Evolutionary conservation across 2,797 vertebrate genomes (phyloP), one percentile per base, ranked within the genome.

Genomic region (Parambassis ranga): DNA sequence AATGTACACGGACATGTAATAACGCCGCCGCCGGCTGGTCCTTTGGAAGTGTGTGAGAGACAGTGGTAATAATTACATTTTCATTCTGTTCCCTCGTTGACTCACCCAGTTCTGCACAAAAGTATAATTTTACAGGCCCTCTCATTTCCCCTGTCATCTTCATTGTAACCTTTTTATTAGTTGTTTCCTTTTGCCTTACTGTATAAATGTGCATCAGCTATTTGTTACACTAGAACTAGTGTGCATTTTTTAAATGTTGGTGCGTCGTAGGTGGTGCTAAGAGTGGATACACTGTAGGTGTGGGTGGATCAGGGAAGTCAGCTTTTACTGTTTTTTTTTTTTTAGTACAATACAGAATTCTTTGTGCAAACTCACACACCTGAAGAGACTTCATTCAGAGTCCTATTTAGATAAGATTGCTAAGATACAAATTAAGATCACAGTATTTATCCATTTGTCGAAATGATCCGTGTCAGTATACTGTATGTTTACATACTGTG

Each of bases 11-110:
- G 1, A 24, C 5, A 10, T 14, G 20, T 41, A 26, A 28, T 4
- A 0, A n/a, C 13, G 27, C 27, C 30, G 27, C 33, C 1, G 18
- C 48, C 33, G 35, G 49, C 10, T 13, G 14, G 26, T 76, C 67
- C 31, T 61, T n/a, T 32, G 58, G 68, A 75, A 63, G 7, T 18
- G 14, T 49, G 47, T 66, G 52, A 73, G 50, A 64, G 51, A 75
- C 52, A 33, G 65, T 66, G 32, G 57, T 61, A 71, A 68, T 84
- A 75, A 84, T 84, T 75, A 73, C 64, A 64, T 67, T 74, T 74
- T 44, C 9, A 8, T 71, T 65, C 60, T 35, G 30, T 44, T 72
- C 71, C 49, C 65, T 42, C 2, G 55, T 59, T 62, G 55, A 63
- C 56, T 80, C 74, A 57, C 43, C 58, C 50, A 60, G 28, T 51